phyloP scores from a whole-genome alignment of 2,888 invertebrate species.

The Stenurella melanura region DNA sequence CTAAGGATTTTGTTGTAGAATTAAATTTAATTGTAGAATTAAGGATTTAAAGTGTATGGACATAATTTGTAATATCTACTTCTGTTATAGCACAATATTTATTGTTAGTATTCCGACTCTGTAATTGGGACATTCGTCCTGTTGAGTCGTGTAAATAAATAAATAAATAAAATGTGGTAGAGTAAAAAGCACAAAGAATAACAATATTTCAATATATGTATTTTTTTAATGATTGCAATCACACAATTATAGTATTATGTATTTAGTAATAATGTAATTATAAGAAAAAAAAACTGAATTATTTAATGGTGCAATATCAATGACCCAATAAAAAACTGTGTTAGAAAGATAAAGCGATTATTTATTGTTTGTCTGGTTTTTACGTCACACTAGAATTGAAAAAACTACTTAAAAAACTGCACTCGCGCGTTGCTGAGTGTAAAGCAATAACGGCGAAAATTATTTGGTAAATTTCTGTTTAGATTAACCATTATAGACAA shows the following conservation, averaged over 20 bases:
- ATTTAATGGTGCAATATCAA: neutral
- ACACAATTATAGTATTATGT: neutral
- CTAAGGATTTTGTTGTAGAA: too few relatives aligned
- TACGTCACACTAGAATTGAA: neutral
- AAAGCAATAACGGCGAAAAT: too few relatives aligned
- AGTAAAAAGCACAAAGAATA: neutral
- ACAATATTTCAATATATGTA: neutral
- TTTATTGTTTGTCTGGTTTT: neutral
- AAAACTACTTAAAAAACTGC: neutral
- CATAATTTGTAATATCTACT: too few relatives aligned
- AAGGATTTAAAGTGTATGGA: too few relatives aligned
- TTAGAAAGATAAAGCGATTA: neutral
- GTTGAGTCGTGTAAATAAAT: too few relatives aligned
- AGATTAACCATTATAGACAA: too few relatives aligned
- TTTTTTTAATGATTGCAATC: neutral
- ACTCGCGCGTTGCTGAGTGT: neutral
- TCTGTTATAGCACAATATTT: too few relatives aligned
- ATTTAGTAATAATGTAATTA: neutral
- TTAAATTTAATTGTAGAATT: too few relatives aligned
- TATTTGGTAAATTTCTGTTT: too few relatives aligned
- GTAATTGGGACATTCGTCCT: too few relatives aligned
- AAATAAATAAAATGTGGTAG: too few relatives aligned
- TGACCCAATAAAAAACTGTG: neutral
- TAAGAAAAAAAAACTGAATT: neutral
- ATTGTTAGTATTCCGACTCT: too few relatives aligned